Evolutionary conservation across 2,888 invertebrate genomes (phyloP), one percentile per base, ranked within the genome.

Genomic region (Tetragonula carbonaria): DNA sequence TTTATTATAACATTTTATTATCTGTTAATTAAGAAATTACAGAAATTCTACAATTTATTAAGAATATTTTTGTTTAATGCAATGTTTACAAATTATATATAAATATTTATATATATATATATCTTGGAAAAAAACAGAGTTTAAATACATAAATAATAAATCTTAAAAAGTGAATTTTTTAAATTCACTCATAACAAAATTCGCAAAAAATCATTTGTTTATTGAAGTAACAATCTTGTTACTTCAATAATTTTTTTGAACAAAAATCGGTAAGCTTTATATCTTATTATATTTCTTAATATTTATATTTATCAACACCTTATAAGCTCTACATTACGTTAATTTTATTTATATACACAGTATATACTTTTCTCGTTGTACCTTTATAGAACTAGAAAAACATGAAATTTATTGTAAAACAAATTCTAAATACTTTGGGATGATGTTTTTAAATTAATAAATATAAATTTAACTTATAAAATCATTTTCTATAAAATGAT

Each of bases 381-480:
- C 74, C 51, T 82, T 90, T 77, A 80, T 80, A 86, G 82, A 77
- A 82, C 85, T 88, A 90, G 78, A 80, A 76, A 87, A 86, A 84
- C 86, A 86, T 73, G 83, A 85, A 84, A 77, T 84, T 75, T 90
- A 84, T 83, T 82, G 78, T 85, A 86, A 78, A 90, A 83, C 75
- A 82, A 86, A 79, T 72, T 70, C 73, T 86, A 88, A 67, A 23
- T 50, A 65, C 79, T 85, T 86, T 83, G 72, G 67, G 77, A 80
- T 80, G 55, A 87, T 77, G 55, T 73, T 86, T 57, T 85, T 72
- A 45, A 45, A 45, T 62, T 62, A 72, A 18, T 66, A 67, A 80
- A 78, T 78, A 23, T 70, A 45, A 85, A 66, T 66, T 84, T 38
- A 38, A 38, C 8, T 45, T 45, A 45, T 45, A 45, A 45, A 45